A percentile compares a stretch with the other conserved stretches of the same genome.
Evolutionary conservation across 2,113 vertebrate species (phyloP).

Genomic region (Cariama cristata): DNA sequence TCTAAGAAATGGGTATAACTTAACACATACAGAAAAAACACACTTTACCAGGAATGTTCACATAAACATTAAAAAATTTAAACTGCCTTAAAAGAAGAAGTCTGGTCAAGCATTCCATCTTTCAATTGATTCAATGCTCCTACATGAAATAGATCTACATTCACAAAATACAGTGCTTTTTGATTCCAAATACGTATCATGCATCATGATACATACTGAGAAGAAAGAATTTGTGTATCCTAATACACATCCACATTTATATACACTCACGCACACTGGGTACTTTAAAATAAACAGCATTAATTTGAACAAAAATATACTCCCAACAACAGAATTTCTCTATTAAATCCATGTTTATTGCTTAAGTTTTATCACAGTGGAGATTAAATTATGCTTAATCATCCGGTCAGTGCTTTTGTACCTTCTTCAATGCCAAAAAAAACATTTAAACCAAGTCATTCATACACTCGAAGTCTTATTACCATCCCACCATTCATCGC

Average conservation of each 20-base stretch:
- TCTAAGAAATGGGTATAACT: not conserved
- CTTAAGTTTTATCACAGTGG: constrained; percentile 81
- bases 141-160: rapidly evolving
- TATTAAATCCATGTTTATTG: constrained; percentile 83
- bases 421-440: constrained; percentile 76
- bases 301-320: constrained; percentile 59
- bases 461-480: constrained; percentile 76
- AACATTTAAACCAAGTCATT: constrained; percentile 66
- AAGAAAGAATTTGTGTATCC: not conserved
- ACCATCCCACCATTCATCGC: constrained; percentile 83
- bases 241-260: not conserved
- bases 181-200: rapidly evolving
- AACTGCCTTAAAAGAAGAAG: not conserved
- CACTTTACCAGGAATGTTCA: not conserved
- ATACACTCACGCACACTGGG: rapidly evolving
- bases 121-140: not conserved
- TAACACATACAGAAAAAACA: not conserved
- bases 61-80: rapidly evolving
- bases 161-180: rapidly evolving
- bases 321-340: constrained; percentile 71
- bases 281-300: not conserved
- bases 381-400: constrained; percentile 78
- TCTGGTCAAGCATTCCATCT: not conserved
- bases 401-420: constrained; percentile 76
- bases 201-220: not conserved